These are phyloP conservation scores for Saccopteryx leptura DNA, from an alignment of 2,113 vertebrate species.

Conservation along the genomic window DNA sequence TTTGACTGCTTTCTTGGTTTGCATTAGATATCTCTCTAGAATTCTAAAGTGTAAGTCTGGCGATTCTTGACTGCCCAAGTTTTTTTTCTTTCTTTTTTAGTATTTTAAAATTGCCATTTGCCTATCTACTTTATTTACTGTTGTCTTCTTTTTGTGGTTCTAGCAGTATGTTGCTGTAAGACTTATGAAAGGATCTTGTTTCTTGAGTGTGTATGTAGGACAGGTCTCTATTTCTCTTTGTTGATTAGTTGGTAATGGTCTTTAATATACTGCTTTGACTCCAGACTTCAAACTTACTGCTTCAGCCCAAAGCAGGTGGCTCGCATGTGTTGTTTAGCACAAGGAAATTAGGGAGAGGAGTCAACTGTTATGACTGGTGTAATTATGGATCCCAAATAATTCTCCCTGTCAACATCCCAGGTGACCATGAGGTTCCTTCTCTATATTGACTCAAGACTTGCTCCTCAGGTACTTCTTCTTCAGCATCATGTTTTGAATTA, in stretches of 20 bases:
- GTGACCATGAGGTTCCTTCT: not conserved
- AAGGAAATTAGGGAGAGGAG: not conserved
- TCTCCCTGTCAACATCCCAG: rapidly evolving
- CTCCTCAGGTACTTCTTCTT: not conserved
- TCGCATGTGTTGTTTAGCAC: not conserved
- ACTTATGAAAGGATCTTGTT: not conserved
- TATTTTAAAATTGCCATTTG: not conserved
- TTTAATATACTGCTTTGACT: not conserved
- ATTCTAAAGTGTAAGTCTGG: not conserved
- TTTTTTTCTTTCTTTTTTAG: not conserved
- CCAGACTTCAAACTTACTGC: not conserved
- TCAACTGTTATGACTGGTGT: not conserved
- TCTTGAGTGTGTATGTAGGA: not conserved
- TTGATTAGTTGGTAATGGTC: not conserved
- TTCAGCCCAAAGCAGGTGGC: not conserved
- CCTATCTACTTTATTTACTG: not conserved
- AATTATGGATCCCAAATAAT: not conserved
- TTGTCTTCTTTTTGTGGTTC: not conserved
- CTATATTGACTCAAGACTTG: not conserved
- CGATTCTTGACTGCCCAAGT: not conserved
- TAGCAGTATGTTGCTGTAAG: not conserved
- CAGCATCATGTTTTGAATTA: not conserved
- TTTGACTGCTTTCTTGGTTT: not conserved
- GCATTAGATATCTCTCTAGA: not conserved
- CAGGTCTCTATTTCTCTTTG: not conserved